These are phyloP conservation scores for Drosophila conformis DNA, from an alignment of 2,888 invertebrate species.

Conservation along the genomic window DNA sequence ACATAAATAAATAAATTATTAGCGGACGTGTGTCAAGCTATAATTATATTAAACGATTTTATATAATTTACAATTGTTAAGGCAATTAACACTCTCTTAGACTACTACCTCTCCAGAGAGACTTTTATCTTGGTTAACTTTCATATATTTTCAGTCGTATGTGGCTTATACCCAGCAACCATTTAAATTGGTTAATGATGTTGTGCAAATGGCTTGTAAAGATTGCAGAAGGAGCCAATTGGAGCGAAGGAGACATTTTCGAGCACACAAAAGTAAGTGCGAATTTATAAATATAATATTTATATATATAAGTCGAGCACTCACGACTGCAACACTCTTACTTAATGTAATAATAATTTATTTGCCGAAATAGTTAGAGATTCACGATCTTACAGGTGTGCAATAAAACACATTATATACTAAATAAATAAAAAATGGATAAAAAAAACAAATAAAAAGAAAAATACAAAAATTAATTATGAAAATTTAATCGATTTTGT, in stretches of 20 bases:
- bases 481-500: neutral
- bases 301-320: neutral
- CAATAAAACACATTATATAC: neutral
- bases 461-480: neutral
- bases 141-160: neutral
- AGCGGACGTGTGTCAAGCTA: neutral
- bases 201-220: neutral
- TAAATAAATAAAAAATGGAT: neutral
- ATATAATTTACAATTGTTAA: neutral
- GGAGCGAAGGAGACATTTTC: neutral
- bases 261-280: neutral
- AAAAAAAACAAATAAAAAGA: neutral
- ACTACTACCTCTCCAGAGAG: neutral
- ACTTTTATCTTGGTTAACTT: neutral
- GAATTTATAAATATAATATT: too few species aligned
- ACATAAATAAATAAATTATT: neutral
- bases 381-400: neutral
- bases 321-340: neutral
- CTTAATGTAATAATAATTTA: neutral
- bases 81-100: constrained; percentile 4
- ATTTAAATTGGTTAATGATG: neutral
- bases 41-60: neutral
- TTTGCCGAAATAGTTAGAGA: neutral
- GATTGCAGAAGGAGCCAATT: neutral
- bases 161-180: neutral